Evolutionary conservation across 2,797 vertebrate genomes (phyloP).

Genomic region (Phyllotis vaccarum): DNA sequence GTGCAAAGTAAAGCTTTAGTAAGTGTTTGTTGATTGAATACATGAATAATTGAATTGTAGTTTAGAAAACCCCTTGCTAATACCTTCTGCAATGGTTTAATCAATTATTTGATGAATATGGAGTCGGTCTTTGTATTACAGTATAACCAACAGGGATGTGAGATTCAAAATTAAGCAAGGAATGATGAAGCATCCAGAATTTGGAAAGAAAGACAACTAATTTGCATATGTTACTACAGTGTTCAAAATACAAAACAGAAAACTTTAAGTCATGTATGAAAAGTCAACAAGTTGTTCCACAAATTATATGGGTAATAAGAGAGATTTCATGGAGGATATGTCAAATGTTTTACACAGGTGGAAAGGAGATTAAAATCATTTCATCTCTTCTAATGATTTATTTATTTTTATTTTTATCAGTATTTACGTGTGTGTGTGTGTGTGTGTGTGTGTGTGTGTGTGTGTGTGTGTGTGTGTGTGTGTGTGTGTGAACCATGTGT

Average conservation of each 20-base stretch:
- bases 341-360: not conserved
- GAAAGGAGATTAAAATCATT: not conserved
- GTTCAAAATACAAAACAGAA: not conserved
- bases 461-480: rapidly evolving
- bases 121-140: not conserved
- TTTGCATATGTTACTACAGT: not conserved
- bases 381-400: not conserved
- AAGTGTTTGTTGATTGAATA: constrained; percentile 58
- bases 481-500: not conserved
- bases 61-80: constrained; percentile 30
- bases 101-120: constrained; percentile 39
- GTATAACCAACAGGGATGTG: too few relatives aligned
- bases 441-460: not conserved
- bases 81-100: not conserved
- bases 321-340: not conserved
- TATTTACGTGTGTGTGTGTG: not conserved
- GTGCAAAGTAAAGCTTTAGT: not conserved
- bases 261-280: not conserved
- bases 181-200: not conserved
- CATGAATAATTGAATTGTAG: constrained; percentile 32
- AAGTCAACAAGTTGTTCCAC: not conserved
- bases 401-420: not conserved
- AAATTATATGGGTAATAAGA: not conserved
- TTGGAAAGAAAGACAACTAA: not conserved
- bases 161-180: not conserved